These are phyloP conservation scores for Odontomachus brunneus DNA, from an alignment of 1,140 invertebrate species.

Conservation along the genomic window DNA sequence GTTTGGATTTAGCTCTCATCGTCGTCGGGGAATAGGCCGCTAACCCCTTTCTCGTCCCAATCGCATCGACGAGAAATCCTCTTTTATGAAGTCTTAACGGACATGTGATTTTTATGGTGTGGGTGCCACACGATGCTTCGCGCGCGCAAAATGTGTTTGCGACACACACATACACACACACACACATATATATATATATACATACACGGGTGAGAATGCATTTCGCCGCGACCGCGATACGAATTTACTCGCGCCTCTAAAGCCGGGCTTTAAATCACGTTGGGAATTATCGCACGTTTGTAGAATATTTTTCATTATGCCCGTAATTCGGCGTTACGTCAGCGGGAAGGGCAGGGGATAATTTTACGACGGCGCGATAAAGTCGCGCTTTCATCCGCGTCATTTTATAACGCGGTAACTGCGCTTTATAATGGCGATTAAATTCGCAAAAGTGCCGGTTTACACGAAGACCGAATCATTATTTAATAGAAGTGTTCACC, in stretches of 20 bases:
- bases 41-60: neutral
- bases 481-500: neutral
- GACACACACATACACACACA: neutral
- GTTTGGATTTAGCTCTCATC: conserved; percentile 19
- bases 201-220: conserved; percentile 16
- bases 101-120: conserved; percentile 28
- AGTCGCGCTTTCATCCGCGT: neutral
- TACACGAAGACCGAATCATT: neutral
- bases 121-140: neutral
- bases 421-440: conserved; percentile 39
- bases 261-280: conserved; percentile 20
- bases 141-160: neutral
- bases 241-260: conserved; percentile 27
- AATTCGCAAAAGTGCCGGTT: conserved; percentile 1
- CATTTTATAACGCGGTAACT: conserved; percentile 3
- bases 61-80: conserved; percentile 24
- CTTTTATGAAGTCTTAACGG: conserved; percentile 46
- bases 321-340: neutral
- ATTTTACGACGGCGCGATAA: conserved; percentile 23
- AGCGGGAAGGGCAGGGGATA: neutral
- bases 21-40: neutral
- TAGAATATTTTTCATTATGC: conserved; percentile 27
- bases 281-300: conserved; percentile 22
- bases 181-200: too few species aligned
- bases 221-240: neutral